Conservation (phyloP, 2,797 vertebrate genomes). For the Pygocentrus nattereri region DNA sequence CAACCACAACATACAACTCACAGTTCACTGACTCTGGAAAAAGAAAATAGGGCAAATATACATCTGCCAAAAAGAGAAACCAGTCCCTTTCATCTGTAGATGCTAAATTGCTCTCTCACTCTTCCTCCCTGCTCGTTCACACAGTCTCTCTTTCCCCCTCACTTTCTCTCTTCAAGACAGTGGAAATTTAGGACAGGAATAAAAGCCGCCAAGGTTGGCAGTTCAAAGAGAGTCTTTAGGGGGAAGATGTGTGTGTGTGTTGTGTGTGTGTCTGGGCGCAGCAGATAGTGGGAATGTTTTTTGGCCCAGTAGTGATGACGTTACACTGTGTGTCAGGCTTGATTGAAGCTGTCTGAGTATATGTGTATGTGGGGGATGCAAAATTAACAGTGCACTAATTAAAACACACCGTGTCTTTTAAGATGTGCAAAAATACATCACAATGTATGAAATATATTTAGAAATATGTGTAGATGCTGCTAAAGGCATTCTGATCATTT, state of each 20-base stretch:
- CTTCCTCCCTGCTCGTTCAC: background rate
- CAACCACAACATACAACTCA: constrained; percentile 44
- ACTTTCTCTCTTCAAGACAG: background rate
- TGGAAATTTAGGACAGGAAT: constrained; percentile 39
- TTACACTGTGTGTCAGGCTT: background rate
- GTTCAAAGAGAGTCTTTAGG: constrained; percentile 21
- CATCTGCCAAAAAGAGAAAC: constrained; percentile 43
- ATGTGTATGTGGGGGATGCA: background rate
- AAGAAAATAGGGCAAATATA: constrained; percentile 49
- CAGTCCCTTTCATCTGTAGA: constrained; percentile 42
- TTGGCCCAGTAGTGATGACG: background rate
- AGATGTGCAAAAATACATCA: no score
- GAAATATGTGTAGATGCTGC: no score
- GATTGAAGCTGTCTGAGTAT: background rate
- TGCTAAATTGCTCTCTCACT: constrained; percentile 34
- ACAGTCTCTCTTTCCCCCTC: background rate
- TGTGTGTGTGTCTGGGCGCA: background rate
- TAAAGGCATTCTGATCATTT: no score
- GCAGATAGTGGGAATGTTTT: background rate
- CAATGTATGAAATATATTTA: no score
- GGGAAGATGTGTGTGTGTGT: background rate
- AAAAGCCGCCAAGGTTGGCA: constrained; percentile 33
- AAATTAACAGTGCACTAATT: background rate
- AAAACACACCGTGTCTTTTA: background rate
- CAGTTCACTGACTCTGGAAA: constrained; percentile 44